Base-by-base conservation (phyloP, 2,888 invertebrate species). In the Tinea semifulvella region DNA sequence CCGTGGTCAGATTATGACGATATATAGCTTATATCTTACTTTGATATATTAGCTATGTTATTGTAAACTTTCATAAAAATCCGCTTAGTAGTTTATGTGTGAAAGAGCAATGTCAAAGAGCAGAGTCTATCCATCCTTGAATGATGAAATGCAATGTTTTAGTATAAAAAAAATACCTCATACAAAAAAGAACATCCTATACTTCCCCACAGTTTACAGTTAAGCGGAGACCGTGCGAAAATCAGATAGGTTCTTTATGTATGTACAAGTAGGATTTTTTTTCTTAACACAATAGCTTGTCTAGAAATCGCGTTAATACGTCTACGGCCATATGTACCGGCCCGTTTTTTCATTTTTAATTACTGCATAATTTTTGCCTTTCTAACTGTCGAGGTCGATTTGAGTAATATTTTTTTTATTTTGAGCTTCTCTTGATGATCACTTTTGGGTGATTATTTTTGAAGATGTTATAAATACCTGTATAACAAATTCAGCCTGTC, bases 191-290 rank as follows among this genome's bases (percentile, higher is more conserved):
- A 59, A 53, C 75, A 67, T 49, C 60, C 72, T 69, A 68, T 77
- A 67, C 52, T 56, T 10, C 48, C 55, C 42, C 43, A 26, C n/a
- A n/a, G n/a, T n/a, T 27, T 55, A 73, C 72, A 65, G 76, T 75
- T 74, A 70, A 56, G 53, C 53, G 53, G 49, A 16, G 55, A 61
- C 65, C 79, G 79, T 80, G 79, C 67, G 79, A 80, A 79, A 75
- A 80, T 80, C 79, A 60, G 79, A 80, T 80, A 79, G 63, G 63
- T 60, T 55, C 65, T 61, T 68, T 75, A 73, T 71, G 69, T 69
- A 66, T 64, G 72, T 72, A 73, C 68, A 48, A 72, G 31, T 13
- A 66, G 71, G 61, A 72, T 74, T 73, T 77, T 74, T 76, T 70
- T 75, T 67, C 52, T 68, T 68, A 69, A 70, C 17, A 43, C 43